Conservation (phyloP, 2,888 invertebrate genomes). For the Nesidiocoris tenuis region DNA sequence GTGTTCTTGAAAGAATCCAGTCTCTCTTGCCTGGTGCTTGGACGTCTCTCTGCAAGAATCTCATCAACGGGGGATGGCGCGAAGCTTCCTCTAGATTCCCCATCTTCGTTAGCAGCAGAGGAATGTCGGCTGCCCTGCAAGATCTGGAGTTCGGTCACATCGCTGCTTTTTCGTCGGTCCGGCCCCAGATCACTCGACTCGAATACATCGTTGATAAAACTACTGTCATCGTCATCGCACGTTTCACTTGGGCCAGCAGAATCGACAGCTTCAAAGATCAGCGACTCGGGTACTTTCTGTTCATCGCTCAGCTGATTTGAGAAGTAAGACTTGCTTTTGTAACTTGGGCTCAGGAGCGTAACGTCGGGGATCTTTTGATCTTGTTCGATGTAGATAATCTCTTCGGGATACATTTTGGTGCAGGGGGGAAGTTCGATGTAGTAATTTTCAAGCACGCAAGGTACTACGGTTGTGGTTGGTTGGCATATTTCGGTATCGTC, state of each 20-base stretch:
- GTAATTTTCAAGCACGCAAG: slow-evolving; percentile 27
- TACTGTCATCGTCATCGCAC: slow-evolving; percentile 38
- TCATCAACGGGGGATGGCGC: slow-evolving; percentile 24
- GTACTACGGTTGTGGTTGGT: slow-evolving; percentile 20
- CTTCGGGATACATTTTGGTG: slow-evolving; percentile 22
- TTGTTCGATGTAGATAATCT: slow-evolving; percentile 28
- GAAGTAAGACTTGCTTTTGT: slow-evolving; percentile 27
- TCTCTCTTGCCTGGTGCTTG: slow-evolving; percentile 52
- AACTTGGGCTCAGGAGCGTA: slow-evolving; percentile 34
- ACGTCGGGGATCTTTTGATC: slow-evolving; percentile 37
- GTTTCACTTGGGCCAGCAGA: slow-evolving; percentile 45
- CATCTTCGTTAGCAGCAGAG: slow-evolving; percentile 7
- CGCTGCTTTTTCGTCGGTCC: slow-evolving; percentile 25
- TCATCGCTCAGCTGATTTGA: slow-evolving; percentile 41
- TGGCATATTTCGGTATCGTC: slow-evolving; percentile 14
- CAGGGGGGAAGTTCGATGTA: slow-evolving; percentile 22
- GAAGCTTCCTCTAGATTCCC: not conserved
- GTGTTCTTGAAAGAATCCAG: slow-evolving; percentile 52
- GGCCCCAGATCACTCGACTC: slow-evolving; percentile 31
- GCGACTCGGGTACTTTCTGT: slow-evolving; percentile 45
- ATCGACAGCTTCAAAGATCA: slow-evolving; percentile 32
- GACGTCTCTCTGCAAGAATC: slow-evolving; percentile 50
- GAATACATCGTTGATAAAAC: slow-evolving; percentile 38
- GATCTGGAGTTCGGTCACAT: slow-evolving; percentile 11
- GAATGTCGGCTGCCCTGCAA: slow-evolving; percentile 2